These are phyloP conservation scores for Mesocentrotus franciscanus DNA, from an alignment of 53 echinoderm and acorn worm species.

Conservation along the genomic window DNA sequence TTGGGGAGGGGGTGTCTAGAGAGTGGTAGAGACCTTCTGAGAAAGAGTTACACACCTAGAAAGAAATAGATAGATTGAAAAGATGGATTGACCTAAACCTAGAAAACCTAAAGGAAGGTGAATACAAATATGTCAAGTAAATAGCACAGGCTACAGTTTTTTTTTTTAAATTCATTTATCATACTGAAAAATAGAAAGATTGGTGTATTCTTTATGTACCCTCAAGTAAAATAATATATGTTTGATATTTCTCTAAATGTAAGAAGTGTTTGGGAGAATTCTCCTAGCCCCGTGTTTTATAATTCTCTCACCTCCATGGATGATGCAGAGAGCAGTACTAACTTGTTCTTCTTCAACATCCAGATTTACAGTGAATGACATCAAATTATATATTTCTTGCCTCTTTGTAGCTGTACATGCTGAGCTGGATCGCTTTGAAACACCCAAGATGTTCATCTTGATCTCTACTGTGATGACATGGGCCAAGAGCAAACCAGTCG, in stretches of 20 bases:
- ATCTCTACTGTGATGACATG: slow-evolving; percentile 95
- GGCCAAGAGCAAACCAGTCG: slow-evolving; percentile 98
- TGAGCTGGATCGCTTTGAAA: slow-evolving; percentile 93
- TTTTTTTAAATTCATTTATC: too few relatives aligned
- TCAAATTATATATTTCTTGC: neutral
- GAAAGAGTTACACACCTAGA: too few relatives aligned
- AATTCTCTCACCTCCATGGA: neutral
- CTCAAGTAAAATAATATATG: too few relatives aligned
- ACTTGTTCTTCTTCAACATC: neutral
- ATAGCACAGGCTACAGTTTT: too few relatives aligned
- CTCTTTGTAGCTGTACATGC: slow-evolving; percentile 88
- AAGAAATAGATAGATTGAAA: too few relatives aligned
- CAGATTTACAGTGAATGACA: neutral
- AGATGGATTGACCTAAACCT: too few relatives aligned
- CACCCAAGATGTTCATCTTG: slow-evolving; percentile 93
- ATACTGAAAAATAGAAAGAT: too few relatives aligned
- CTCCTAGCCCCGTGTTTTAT: neutral
- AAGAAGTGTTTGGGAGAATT: neutral
- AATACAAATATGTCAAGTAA: too few relatives aligned
- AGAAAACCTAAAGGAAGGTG: too few relatives aligned
- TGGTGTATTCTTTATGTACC: too few relatives aligned
- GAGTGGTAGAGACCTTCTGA: too few relatives aligned
- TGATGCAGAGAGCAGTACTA: neutral
- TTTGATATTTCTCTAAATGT: neutral
- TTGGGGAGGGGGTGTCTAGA: too few relatives aligned